These are phyloP conservation scores for Lordiphosa andalusiaca DNA, from an alignment of 2,888 invertebrate genomes.

Conservation along the genomic window DNA sequence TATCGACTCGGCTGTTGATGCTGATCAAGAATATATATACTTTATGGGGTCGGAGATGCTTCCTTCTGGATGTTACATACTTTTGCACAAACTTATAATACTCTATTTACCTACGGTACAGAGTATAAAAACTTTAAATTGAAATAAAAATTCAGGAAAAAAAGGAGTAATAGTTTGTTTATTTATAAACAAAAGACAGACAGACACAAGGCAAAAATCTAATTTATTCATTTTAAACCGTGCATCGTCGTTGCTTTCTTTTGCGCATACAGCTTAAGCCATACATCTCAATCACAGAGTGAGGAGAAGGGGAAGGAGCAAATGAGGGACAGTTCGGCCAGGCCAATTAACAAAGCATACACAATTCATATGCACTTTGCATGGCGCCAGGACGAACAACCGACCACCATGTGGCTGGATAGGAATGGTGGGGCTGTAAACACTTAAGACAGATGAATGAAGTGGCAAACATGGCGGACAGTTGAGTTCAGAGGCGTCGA, in stretches of 20 bases:
- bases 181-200: constrained; percentile 32
- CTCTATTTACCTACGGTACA: too few species aligned
- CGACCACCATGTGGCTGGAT: constrained; percentile 8
- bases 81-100: too few species aligned
- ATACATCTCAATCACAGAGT: constrained; percentile 64
- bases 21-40: too few species aligned
- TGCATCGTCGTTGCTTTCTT: constrained; percentile 60
- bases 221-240: constrained; percentile 71
- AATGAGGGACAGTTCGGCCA: constrained; percentile 18
- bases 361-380: constrained; percentile 57
- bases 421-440: constrained; percentile 25
- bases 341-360: constrained; percentile 63
- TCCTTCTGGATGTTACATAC: too few species aligned
- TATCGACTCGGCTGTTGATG: too few species aligned
- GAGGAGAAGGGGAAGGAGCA: constrained; percentile 1
- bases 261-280: constrained; percentile 56
- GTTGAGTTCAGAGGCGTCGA: constrained; percentile 46
- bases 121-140: too few species aligned
- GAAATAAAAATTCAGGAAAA: too few species aligned
- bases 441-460: constrained; percentile 73
- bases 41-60: too few species aligned
- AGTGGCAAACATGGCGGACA: constrained; percentile 69
- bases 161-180: not conserved
- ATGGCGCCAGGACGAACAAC: constrained; percentile 51
- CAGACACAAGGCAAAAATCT: constrained; percentile 18